A percentile compares a stretch with the other conserved stretches of the same genome.
Evolutionary conservation across 1,140 invertebrate species (phyloP).

Genomic region (Megathymus violae): DNA sequence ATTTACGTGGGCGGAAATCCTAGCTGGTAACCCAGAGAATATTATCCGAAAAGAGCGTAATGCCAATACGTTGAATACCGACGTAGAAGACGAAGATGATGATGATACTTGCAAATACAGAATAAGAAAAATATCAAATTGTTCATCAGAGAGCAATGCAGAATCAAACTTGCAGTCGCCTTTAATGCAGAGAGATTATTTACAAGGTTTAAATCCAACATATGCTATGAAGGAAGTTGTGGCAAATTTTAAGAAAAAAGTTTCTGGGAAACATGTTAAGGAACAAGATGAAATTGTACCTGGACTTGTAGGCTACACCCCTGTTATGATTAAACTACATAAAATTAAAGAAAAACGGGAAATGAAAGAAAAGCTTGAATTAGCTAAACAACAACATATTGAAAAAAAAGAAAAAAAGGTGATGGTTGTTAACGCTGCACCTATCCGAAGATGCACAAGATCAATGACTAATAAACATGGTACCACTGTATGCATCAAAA

Average conservation of each 20-base stretch:
- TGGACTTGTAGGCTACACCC: constrained; percentile 80
- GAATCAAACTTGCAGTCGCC: constrained; percentile 67
- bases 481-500: constrained; percentile 37
- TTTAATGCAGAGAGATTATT: constrained; percentile 74
- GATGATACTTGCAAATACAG: constrained; percentile 74
- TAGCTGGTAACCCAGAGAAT: constrained; percentile 84
- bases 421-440: background rate
- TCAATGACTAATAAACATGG: constrained; percentile 52
- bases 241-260: constrained; percentile 75
- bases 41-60: constrained; percentile 82
- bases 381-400: constrained; percentile 57
- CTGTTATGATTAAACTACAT: constrained; percentile 82
- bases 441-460: constrained; percentile 55
- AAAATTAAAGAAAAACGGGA: constrained; percentile 75
- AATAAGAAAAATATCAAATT: constrained; percentile 75
- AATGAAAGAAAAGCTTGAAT: constrained; percentile 64
- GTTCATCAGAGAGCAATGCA: constrained; percentile 60
- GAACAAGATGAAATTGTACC: constrained; percentile 55
- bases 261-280: constrained; percentile 61
- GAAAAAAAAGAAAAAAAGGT: constrained; percentile 45
- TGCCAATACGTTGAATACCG: constrained; percentile 37
- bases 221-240: constrained; percentile 85
- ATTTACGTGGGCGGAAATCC: constrained; percentile 84
- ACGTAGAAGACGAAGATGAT: constrained; percentile 70
- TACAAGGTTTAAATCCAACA: constrained; percentile 82